These are phyloP conservation scores for Cyanoramphus novaezelandiae DNA, from an alignment of 2,113 vertebrate species.

Conservation along the genomic window DNA sequence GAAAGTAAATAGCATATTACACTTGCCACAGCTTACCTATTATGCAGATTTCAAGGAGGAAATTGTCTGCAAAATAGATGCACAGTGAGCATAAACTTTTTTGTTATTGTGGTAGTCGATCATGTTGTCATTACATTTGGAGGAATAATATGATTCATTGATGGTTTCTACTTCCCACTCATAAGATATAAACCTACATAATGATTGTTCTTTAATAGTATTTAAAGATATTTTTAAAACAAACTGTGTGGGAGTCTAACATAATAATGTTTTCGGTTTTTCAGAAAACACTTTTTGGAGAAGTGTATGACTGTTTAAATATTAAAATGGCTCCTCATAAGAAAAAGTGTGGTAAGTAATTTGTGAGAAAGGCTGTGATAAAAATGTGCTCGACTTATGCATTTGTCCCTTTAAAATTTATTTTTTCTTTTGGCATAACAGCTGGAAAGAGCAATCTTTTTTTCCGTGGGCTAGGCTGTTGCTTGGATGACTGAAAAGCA, in stretches of 20 bases:
- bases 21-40: not conserved
- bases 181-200: constrained; percentile 34
- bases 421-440: constrained; percentile 26
- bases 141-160: constrained; percentile 54
- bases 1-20: not conserved
- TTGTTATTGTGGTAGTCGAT: constrained; percentile 4
- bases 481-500: constrained; percentile 6
- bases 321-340: constrained; percentile 17
- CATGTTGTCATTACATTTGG: not conserved
- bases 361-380: constrained; percentile 4
- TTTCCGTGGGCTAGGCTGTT: constrained; percentile 1
- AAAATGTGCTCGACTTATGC: constrained; percentile 8
- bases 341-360: not conserved
- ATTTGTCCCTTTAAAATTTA: not conserved
- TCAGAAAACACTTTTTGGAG: constrained; percentile 50
- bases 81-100: not conserved
- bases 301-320: constrained; percentile 11
- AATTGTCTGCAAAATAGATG: constrained; percentile 23
- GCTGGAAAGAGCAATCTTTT: constrained; percentile 23
- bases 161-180: constrained; percentile 54
- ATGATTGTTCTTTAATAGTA: constrained; percentile 64
- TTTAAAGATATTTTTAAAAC: constrained; percentile 67
- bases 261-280: constrained; percentile 40
- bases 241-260: constrained; percentile 58
- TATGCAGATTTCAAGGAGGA: constrained; percentile 41